Evolutionary conservation across 2,113 vertebrate genomes (phyloP).

Genomic region (Dermatemys mawii): DNA sequence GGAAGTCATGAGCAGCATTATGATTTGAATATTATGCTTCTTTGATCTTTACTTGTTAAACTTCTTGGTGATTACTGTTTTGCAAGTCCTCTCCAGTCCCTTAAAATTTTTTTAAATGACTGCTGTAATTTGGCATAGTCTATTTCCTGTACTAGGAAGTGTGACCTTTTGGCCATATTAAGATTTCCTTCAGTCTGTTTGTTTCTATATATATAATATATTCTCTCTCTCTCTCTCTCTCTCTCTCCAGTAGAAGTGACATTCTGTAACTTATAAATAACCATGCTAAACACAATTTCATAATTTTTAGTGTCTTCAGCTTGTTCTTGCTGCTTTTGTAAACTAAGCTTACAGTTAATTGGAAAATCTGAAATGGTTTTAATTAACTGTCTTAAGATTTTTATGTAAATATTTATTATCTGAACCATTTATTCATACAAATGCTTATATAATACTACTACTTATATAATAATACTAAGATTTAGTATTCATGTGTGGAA

Average conservation of each 20-base stretch:
- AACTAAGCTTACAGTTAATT: not conserved
- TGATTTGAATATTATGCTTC: conserved; percentile 53
- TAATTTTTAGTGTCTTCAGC: not conserved
- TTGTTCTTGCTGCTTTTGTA: conserved; percentile 7
- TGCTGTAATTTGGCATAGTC: conserved; percentile 62
- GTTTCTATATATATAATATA: not conserved
- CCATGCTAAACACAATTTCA: not conserved
- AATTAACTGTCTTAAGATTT: not conserved
- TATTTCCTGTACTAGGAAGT: conserved; percentile 83
- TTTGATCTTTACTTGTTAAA: conserved; percentile 63
- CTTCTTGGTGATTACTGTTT: conserved; percentile 42
- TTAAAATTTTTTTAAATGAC: not conserved
- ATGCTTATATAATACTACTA: not conserved
- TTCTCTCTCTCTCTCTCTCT: too few relatives aligned
- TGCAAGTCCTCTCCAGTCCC: conserved; percentile 24
- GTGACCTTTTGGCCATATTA: conserved; percentile 77
- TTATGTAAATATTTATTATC: not conserved
- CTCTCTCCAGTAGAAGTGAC: not conserved
- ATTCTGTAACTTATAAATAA: not conserved
- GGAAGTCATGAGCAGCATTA: conserved; percentile 57
- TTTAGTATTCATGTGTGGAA: conserved; percentile 1
- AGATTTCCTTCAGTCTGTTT: conserved; percentile 63
- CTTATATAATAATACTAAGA: not conserved
- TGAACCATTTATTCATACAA: not conserved
- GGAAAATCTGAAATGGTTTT: not conserved